Percentiles rank a stretch among this genome's conserved stretches.
Evolutionary conservation across 2,888 invertebrate species (phyloP).

Genomic region (Gymnoscelis rufifasciata): DNA sequence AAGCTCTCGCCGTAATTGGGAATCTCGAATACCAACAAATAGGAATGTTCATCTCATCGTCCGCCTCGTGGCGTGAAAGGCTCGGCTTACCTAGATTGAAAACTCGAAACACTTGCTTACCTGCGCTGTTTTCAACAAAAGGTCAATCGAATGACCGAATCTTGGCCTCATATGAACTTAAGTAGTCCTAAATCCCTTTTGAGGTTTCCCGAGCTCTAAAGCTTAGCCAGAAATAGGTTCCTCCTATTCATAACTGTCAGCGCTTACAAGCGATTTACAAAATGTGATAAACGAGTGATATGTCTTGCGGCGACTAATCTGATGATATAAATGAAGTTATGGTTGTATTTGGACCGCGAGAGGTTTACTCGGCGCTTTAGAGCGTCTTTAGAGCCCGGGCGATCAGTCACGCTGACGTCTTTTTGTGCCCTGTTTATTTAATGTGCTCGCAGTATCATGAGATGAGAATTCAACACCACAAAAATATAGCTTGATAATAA

Average conservation of each 20-base stretch:
- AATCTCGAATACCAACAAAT: neutral
- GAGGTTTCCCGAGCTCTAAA: slow-evolving; percentile 1
- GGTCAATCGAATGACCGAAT: slow-evolving; percentile 1
- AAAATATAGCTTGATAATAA: too few relatives aligned
- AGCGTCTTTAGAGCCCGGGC: slow-evolving; percentile 10
- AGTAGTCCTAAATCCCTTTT: neutral
- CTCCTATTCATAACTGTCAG: slow-evolving; percentile 43
- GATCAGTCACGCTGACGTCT: slow-evolving; percentile 18
- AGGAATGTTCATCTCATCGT: slow-evolving; percentile 1
- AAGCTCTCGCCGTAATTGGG: slow-evolving; percentile 6
- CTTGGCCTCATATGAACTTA: neutral
- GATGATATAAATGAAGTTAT: slow-evolving; percentile 42
- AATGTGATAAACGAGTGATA: slow-evolving; percentile 47
- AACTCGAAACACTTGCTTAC: neutral
- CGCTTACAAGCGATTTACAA: slow-evolving; percentile 49
- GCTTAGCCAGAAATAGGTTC: neutral
- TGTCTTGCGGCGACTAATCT: slow-evolving; percentile 39
- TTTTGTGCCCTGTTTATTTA: slow-evolving; percentile 26
- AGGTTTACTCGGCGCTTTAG: slow-evolving; percentile 17
- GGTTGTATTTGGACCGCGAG: slow-evolving; percentile 23
- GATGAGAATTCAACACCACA: too few relatives aligned
- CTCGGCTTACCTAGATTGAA: neutral
- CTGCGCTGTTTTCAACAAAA: neutral
- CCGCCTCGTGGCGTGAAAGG: neutral
- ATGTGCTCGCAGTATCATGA: slow-evolving; percentile 31